Evolutionary conservation across 2,797 vertebrate species (phyloP).

Genomic region (Spea hammondii): DNA sequence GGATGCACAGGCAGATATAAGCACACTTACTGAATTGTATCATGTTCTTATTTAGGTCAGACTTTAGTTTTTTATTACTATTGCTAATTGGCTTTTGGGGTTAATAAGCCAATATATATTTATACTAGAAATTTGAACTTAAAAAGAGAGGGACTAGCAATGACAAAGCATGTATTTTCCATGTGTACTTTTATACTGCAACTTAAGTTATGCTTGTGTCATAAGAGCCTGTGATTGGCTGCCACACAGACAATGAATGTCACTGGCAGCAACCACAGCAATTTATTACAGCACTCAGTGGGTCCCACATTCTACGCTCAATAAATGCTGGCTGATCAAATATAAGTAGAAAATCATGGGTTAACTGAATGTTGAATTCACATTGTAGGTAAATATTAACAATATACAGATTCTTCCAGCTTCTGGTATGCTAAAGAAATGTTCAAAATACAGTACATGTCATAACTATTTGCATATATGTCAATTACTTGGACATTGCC

Average conservation of each 20-base stretch:
- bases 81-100: slow-evolving; percentile 54
- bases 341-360: no score
- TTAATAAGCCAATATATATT: slow-evolving; percentile 55
- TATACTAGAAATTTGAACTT: slow-evolving; percentile 60
- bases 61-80: slow-evolving; percentile 43
- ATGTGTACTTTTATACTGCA: slow-evolving; percentile 94
- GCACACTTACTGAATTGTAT: slow-evolving; percentile 68
- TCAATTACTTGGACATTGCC: no score
- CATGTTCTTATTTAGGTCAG: slow-evolving; percentile 73
- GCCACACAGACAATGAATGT: slow-evolving; percentile 90
- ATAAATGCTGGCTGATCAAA: no score
- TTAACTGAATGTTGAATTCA: no score
- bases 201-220: slow-evolving; percentile 89
- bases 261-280: slow-evolving; percentile 83
- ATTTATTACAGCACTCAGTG: slow-evolving; percentile 72
- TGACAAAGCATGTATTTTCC: slow-evolving; percentile 87
- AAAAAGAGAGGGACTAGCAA: slow-evolving; percentile 71
- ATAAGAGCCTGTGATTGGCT: slow-evolving; percentile 94
- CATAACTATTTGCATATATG: no score
- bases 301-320: slow-evolving; percentile 65
- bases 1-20: slow-evolving; percentile 79
- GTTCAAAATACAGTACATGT: no score
- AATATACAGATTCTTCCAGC: no score
- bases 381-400: no score
- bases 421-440: no score